These are phyloP conservation scores for Pyrocephalus nanus DNA, from an alignment of 2,797 vertebrate species.

Conservation along the genomic window DNA sequence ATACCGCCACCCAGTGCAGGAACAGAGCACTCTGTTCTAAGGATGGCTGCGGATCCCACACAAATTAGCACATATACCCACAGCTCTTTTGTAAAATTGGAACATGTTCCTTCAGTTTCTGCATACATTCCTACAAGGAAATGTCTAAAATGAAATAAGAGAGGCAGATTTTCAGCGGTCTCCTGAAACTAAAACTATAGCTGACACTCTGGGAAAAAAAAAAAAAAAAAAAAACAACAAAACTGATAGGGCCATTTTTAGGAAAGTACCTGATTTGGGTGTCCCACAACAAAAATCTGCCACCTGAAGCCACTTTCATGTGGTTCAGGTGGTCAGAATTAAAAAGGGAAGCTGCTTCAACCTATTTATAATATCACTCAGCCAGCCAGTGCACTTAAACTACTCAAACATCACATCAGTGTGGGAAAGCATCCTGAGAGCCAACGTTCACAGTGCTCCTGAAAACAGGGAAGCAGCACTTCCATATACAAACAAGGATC, in stretches of 20 bases:
- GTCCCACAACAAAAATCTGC: neutral
- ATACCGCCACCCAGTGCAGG: neutral
- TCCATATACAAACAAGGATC: neutral
- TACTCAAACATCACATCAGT: neutral
- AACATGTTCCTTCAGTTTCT: neutral
- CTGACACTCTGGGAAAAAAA: neutral
- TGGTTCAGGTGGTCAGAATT: neutral
- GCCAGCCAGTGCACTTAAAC: neutral
- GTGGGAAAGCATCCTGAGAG: neutral
- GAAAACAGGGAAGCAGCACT: neutral
- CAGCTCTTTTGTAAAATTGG: neutral
- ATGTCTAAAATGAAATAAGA: neutral
- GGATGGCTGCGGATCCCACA: neutral
- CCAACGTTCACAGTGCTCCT: fast-evolving
- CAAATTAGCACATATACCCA: neutral
- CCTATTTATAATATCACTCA: neutral
- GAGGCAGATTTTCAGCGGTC: neutral
- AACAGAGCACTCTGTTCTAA: neutral
- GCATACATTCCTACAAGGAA: neutral
- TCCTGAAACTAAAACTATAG: neutral
- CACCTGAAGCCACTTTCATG: neutral
- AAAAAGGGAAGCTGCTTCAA: neutral
- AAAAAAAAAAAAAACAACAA: too few species aligned
- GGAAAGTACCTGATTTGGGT: neutral
- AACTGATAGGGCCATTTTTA: neutral